These are phyloP conservation scores for Siniperca obscura DNA, from an alignment of 2,797 vertebrate species.

Conservation along the genomic window DNA sequence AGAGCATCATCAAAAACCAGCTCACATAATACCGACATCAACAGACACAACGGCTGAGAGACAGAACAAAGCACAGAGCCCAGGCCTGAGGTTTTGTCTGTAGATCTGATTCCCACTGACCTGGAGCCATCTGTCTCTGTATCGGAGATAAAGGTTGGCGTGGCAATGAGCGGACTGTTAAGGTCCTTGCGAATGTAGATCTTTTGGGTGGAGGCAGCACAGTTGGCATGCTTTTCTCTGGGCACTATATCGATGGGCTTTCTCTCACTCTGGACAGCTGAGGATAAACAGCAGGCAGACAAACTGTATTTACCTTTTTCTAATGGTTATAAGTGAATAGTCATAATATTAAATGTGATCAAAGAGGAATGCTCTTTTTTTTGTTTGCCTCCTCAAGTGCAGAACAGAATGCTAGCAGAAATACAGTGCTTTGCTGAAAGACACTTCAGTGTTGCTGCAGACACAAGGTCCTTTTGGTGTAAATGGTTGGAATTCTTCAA, in stretches of 20 bases:
- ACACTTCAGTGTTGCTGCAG: not conserved
- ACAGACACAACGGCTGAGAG: not conserved
- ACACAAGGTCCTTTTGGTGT: not conserved
- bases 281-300: constrained; percentile 28
- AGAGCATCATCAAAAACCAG: constrained; percentile 20
- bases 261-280: constrained; percentile 98
- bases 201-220: constrained; percentile 97
- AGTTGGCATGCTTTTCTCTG: constrained; percentile 96
- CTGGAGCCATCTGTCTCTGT: constrained; percentile 94
- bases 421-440: not conserved
- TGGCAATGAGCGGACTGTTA: constrained; percentile 95
- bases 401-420: not conserved
- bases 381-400: not conserved
- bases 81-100: constrained; percentile 3
- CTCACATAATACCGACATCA: not conserved
- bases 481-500: not conserved
- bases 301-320: not conserved
- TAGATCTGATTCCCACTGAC: constrained; percentile 76
- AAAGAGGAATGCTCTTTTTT: not conserved
- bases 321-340: not conserved
- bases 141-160: constrained; percentile 96
- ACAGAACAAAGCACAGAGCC: not conserved
- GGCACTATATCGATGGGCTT: constrained; percentile 95
- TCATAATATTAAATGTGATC: not conserved
- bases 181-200: constrained; percentile 99